Conservation (phyloP, 2,888 invertebrate species). For the Brachyptera risi region DNA sequence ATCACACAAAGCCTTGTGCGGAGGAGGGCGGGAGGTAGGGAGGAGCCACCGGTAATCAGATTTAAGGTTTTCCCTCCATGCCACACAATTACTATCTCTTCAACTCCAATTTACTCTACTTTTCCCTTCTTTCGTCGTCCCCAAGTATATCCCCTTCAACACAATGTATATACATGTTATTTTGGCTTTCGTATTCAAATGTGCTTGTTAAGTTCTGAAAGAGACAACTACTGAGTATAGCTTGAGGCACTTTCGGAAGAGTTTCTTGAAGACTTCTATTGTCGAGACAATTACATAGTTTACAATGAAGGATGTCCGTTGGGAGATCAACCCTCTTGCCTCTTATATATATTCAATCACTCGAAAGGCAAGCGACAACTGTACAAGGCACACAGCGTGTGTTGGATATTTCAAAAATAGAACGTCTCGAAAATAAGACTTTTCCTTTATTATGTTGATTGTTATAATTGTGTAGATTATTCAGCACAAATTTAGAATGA, state of each 20-base stretch:
- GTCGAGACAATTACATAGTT: constrained; percentile 7
- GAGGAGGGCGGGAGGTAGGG: too few relatives aligned
- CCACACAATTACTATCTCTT: constrained; percentile 31
- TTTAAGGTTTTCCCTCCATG: constrained; percentile 22
- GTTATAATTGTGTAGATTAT: too few relatives aligned
- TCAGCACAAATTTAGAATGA: too few relatives aligned
- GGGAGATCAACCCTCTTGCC: too few relatives aligned
- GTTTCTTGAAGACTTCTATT: constrained; percentile 15
- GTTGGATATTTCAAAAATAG: too few relatives aligned
- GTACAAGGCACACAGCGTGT: too few relatives aligned
- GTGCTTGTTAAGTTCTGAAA: constrained; percentile 19
- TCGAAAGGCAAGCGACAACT: too few relatives aligned
- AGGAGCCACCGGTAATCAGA: constrained; percentile 26
- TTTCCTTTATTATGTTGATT: too few relatives aligned
- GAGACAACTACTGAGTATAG: not conserved
- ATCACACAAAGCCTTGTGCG: not conserved
- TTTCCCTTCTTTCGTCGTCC: constrained; percentile 8
- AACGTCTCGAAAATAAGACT: too few relatives aligned
- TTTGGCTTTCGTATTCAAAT: constrained; percentile 30
- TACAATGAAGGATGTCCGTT: not conserved
- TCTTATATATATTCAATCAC: too few relatives aligned
- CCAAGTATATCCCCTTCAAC: constrained; percentile 9
- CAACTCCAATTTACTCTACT: constrained; percentile 26
- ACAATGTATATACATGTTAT: constrained; percentile 27
- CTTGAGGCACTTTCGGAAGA: not conserved